Evolutionary conservation across 2,888 invertebrate species (phyloP), one percentile per base, ranked within the genome.

Genomic region (Mesorhabditis spiculigera): DNA sequence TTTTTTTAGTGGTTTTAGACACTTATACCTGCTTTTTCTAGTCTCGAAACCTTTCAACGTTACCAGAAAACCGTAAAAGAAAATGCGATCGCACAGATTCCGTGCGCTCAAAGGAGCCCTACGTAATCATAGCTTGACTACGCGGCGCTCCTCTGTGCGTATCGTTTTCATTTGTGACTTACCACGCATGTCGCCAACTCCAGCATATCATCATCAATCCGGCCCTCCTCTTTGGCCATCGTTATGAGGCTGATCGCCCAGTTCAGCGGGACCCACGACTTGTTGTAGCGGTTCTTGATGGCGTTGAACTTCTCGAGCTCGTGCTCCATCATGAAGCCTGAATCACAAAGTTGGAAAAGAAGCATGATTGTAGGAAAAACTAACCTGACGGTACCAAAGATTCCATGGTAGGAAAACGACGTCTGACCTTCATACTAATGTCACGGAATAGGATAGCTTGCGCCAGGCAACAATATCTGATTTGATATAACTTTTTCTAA

Each of bases 251-350:
- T 50, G 10, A 50, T 13, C 58, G 58, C 58, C 58, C 58, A 50
- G n/a, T 50, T 50, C 10, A 50, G 58, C 58, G 58, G 58, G 10
- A 50, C 58, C 58, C 58, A 50, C 58, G 58, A 50, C n/a, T 50
- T 50, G n/a, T 50, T 50, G 58, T 50, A 50, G 8, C 58, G 58
- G n/a, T 50, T 50, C n/a, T 50, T 50, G 58, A 50, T 50, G 8
- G 58, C 8, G 8, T 50, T n/a, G n/a, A 13, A 50, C 58, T 50
- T 50, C n/a, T 50, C 58, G 10, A 50, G n/a, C n/a, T 50, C 58
- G 58, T 50, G 58, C n/a, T 10, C 10, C 58, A 50, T 50, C 58
- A 50, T 50, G n/a, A 50, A 50, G n/a, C 58, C 58, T 50, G n/a
- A 50, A n/a, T n/a, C n/a, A n/a, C n/a, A n/a, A n/a, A n/a, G n/a